These are phyloP conservation scores for Latrodectus geometricus DNA, from an alignment of 1,140 invertebrate genomes.

Conservation along the genomic window DNA sequence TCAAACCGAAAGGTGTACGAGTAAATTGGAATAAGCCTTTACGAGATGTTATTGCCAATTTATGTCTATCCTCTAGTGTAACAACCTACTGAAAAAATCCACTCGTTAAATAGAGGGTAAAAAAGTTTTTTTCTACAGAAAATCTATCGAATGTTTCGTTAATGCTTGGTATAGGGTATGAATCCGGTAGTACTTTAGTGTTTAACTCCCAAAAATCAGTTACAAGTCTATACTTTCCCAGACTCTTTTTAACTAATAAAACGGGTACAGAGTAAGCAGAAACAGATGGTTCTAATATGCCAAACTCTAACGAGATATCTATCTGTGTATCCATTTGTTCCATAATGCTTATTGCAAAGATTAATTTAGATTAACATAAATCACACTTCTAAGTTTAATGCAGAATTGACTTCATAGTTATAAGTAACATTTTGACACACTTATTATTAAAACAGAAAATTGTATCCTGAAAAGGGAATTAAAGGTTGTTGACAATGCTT, in stretches of 20 bases:
- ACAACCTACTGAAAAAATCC: constrained; percentile 56
- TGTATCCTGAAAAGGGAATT: no score
- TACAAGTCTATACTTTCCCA: constrained; percentile 50
- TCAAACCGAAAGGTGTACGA: background rate
- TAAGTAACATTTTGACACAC: no score
- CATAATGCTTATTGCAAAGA: no score
- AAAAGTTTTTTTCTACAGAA: constrained; percentile 14
- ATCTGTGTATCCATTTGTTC: no score
- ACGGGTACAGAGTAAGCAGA: constrained; percentile 36
- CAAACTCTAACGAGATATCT: background rate
- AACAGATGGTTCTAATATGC: constrained; percentile 15
- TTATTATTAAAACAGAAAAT: no score
- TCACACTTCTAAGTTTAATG: no score
- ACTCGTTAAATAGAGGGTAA: constrained; percentile 38
- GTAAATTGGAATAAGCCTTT: background rate
- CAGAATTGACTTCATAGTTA: no score
- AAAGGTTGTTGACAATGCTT: no score
- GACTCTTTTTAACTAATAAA: constrained; percentile 60
- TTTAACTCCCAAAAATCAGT: constrained; percentile 61
- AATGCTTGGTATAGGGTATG: background rate
- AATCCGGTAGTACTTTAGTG: background rate
- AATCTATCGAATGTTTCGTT: constrained; percentile 1
- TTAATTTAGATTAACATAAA: no score
- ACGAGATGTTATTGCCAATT: background rate
- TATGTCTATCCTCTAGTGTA: background rate